Evolutionary conservation across 2,113 vertebrate species (phyloP).

Genomic region (Pao palembangensis): DNA sequence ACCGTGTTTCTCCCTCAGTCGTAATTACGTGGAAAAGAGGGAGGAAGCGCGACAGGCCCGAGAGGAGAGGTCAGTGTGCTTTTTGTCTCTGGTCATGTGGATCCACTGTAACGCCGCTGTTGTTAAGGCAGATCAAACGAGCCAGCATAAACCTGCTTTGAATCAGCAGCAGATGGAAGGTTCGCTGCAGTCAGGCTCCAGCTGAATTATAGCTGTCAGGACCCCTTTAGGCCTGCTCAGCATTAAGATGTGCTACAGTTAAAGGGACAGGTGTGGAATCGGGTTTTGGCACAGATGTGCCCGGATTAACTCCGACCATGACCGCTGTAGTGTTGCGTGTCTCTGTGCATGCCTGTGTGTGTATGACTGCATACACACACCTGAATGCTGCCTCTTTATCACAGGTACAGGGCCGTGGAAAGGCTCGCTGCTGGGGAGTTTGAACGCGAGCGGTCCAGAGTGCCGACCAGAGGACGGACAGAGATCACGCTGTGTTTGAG

Average conservation of each 20-base stretch:
- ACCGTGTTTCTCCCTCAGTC: constrained; percentile 70
- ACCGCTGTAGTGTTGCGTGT: not conserved
- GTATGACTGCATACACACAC: not conserved
- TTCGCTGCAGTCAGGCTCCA: constrained; percentile 15
- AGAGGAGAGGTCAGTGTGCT: constrained; percentile 88
- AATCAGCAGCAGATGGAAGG: constrained; percentile 56
- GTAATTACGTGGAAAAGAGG: constrained; percentile 87
- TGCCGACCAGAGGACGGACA: constrained; percentile 77
- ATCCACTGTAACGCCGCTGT: constrained; percentile 3
- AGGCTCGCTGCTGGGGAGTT: constrained; percentile 85
- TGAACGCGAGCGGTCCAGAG: constrained; percentile 82
- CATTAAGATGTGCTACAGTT: constrained; percentile 47
- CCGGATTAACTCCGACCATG: constrained; percentile 15
- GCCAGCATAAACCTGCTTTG: constrained; percentile 17
- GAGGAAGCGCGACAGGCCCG: constrained; percentile 89
- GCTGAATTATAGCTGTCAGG: constrained; percentile 47
- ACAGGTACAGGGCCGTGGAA: constrained; percentile 93
- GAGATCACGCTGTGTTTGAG: constrained; percentile 90
- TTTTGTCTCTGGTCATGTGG: not conserved
- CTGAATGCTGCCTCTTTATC: constrained; percentile 13
- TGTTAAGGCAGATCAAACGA: constrained; percentile 20
- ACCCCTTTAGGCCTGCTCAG: constrained; percentile 37
- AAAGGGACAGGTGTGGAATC: constrained; percentile 68
- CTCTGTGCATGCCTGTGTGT: not conserved
- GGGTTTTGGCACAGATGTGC: constrained; percentile 42